These are phyloP conservation scores for Bradypodion ventrale DNA, from an alignment of 2,797 vertebrate genomes.

Conservation along the genomic window DNA sequence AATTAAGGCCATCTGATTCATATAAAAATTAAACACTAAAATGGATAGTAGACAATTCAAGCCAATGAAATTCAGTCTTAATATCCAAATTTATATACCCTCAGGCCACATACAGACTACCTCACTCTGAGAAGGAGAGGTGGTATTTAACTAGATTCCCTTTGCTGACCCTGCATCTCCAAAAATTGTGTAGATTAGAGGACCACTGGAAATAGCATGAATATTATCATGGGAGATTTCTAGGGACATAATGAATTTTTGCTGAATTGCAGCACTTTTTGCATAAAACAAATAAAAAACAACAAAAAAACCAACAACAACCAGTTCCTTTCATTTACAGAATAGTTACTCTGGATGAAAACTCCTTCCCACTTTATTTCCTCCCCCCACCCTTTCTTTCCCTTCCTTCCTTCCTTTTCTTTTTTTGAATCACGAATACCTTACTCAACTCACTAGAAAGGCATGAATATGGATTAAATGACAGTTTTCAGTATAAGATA, in stretches of 20 bases:
- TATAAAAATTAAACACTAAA: background rate
- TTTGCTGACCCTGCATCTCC: background rate
- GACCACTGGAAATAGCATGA: background rate
- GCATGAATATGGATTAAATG: background rate
- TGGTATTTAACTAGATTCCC: background rate
- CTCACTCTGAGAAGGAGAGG: background rate
- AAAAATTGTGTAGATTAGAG: background rate
- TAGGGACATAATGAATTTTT: background rate
- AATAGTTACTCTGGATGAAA: background rate
- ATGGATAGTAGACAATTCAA: background rate
- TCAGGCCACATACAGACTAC: background rate
- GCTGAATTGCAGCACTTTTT: background rate
- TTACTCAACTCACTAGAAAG: background rate
- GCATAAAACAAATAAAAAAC: background rate
- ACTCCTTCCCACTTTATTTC: no score
- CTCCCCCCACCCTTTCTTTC: no score
- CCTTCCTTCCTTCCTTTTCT: no score
- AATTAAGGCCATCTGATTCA: background rate
- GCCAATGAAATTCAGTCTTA: background rate
- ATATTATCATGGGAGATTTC: background rate
- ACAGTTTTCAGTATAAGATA: background rate
- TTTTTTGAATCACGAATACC: background rate
- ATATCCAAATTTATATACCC: background rate
- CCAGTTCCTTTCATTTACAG: background rate
- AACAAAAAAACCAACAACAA: no score